phyloP scores from a whole-genome alignment of 2,888 invertebrate genomes.

The Arctia plantaginis region DNA sequence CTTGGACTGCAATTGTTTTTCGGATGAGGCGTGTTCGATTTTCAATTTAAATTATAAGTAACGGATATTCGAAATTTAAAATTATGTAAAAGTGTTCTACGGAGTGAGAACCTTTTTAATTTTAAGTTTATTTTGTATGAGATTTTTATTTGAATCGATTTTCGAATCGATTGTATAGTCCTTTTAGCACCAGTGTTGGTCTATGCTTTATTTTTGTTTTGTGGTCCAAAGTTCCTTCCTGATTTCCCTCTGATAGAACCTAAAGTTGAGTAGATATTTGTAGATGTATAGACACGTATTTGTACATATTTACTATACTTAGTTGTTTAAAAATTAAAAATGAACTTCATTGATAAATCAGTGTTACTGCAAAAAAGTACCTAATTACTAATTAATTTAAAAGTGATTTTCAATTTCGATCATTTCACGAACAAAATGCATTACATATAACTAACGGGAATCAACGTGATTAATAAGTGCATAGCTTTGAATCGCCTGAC shows the following conservation, averaged over 20 bases:
- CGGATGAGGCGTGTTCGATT: conserved; percentile 14
- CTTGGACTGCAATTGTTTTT: conserved; percentile 45
- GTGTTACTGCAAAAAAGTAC: conserved; percentile 9
- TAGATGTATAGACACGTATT: conserved; percentile 42
- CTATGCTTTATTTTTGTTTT: conserved; percentile 54
- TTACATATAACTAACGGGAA: too few species aligned
- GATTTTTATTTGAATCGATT: conserved; percentile 18
- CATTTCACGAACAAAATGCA: too few species aligned
- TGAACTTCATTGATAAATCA: conserved; percentile 35
- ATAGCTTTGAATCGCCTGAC: too few species aligned
- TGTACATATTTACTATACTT: conserved; percentile 47
- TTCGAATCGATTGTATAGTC: conserved; percentile 28
- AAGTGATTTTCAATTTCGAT: too few species aligned
- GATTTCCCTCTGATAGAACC: conserved; percentile 59
- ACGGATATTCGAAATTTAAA: conserved; percentile 23
- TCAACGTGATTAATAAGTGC: too few species aligned
- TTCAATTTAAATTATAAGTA: conserved; percentile 11
- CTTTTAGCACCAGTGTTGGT: conserved; percentile 35
- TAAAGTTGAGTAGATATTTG: conserved; percentile 38
- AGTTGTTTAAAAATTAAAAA: conserved; percentile 29
- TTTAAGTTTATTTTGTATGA: conserved; percentile 9
- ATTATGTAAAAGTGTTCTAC: conserved; percentile 29
- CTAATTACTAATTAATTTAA: not conserved
- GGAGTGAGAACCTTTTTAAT: conserved; percentile 2
- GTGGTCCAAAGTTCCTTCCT: conserved; percentile 77